Conservation (phyloP, 2,797 vertebrate genomes). For the Pitangus sulphuratus region DNA sequence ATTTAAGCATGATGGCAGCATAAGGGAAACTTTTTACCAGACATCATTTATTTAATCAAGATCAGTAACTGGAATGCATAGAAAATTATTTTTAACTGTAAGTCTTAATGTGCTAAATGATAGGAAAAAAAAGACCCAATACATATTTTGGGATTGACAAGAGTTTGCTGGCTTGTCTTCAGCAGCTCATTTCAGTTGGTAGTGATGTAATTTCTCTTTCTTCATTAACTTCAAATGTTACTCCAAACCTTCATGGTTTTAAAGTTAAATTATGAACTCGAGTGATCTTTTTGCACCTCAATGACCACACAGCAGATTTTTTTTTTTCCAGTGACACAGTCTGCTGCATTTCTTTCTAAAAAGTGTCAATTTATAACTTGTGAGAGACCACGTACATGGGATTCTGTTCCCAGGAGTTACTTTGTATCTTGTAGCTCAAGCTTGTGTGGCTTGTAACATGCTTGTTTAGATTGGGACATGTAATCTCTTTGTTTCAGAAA, state of each 20-base stretch:
- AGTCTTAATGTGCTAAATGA: not conserved
- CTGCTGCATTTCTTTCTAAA: not conserved
- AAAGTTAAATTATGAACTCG: not conserved
- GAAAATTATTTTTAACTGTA: not conserved
- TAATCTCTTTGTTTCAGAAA: not conserved
- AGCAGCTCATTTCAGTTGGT: not conserved
- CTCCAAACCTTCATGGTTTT: not conserved
- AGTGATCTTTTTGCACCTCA: not conserved
- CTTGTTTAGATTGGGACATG: not conserved
- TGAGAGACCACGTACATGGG: rapidly evolving
- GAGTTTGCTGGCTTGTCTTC: not conserved
- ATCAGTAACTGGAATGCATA: not conserved
- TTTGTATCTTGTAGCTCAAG: not conserved
- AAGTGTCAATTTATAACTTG: not conserved
- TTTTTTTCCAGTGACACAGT: not conserved
- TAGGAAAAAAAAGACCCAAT: not conserved
- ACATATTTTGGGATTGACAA: not conserved
- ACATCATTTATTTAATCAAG: not conserved
- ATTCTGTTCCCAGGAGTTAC: not conserved
- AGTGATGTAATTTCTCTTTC: not conserved
- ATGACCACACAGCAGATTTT: not conserved
- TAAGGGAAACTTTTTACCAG: not conserved
- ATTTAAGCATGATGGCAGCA: not conserved
- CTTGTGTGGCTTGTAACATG: not conserved
- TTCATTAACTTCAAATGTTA: not conserved